phyloP scores from a whole-genome alignment of 2,797 vertebrate species.

The Ambastaia sidthimunki region DNA sequence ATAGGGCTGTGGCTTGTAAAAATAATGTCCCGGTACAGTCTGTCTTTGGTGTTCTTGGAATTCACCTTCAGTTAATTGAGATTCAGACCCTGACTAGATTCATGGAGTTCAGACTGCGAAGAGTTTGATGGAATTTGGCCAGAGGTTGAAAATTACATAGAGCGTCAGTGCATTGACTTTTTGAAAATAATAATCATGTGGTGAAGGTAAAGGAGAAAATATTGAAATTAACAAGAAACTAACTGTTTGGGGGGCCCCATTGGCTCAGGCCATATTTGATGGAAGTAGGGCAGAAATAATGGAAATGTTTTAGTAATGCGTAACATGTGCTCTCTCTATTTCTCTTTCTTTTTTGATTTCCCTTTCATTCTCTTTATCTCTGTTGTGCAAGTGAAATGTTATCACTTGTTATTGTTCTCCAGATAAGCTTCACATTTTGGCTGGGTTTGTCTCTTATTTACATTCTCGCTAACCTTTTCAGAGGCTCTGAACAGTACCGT shows the following conservation, averaged over 20 bases:
- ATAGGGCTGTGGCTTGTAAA: conserved; percentile 9
- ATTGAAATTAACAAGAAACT: not conserved
- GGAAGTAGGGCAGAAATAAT: not conserved
- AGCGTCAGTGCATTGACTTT: conserved; percentile 14
- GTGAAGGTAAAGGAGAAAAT: conserved; percentile 41
- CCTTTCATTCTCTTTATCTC: not conserved
- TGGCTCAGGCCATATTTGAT: conserved; percentile 38
- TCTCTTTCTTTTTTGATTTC: not conserved
- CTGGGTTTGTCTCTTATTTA: not conserved
- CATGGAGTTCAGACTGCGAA: not conserved
- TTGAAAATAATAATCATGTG: conserved; percentile 6
- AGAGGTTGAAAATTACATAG: conserved; percentile 12
- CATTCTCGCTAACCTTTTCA: not conserved
- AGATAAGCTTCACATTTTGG: conserved; percentile 11
- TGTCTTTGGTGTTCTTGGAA: conserved; percentile 19
- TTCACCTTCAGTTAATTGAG: conserved; percentile 1
- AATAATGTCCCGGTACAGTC: conserved; percentile 2
- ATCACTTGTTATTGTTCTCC: not conserved
- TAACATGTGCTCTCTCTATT: not conserved
- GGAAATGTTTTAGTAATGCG: not conserved
- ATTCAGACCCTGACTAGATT: conserved; percentile 5
- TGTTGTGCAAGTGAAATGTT: conserved; percentile 3
- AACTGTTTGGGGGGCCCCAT: conserved; percentile 62
- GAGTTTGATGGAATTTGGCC: conserved; percentile 17
- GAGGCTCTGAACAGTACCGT: not conserved